Conservation (phyloP, 2,113 vertebrate genomes). For the Ailurus styani region DNA sequence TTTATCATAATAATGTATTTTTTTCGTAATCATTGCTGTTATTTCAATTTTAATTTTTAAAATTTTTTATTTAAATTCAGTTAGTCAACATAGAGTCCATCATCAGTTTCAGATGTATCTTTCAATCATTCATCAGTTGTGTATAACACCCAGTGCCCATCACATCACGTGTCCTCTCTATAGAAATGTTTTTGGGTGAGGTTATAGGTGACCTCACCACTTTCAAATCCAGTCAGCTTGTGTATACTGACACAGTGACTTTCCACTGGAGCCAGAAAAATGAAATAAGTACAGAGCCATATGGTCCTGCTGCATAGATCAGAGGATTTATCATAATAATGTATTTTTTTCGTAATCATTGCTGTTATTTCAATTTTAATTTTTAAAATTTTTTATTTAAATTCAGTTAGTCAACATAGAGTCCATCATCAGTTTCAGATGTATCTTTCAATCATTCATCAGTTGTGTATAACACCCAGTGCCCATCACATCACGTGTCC, state of each 20-base stretch:
- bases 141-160: neutral
- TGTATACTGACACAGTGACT: neutral
- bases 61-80: neutral
- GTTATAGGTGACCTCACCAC: neutral
- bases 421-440: neutral
- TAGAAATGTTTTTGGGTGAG: neutral
- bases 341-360: neutral
- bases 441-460: neutral
- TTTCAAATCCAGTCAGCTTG: neutral
- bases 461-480: neutral
- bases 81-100: neutral
- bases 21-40: neutral
- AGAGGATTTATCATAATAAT: neutral
- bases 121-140: neutral
- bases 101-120: neutral
- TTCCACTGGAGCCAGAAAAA: neutral
- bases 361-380: neutral
- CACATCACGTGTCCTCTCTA: neutral
- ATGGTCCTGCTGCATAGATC: neutral
- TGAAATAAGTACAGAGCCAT: neutral
- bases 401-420: neutral
- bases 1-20: neutral
- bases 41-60: neutral
- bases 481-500: neutral
- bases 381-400: neutral